These are phyloP conservation scores for Cossypha niveicapilla DNA, from an alignment of 2,797 vertebrate species.

Conservation along the genomic window DNA sequence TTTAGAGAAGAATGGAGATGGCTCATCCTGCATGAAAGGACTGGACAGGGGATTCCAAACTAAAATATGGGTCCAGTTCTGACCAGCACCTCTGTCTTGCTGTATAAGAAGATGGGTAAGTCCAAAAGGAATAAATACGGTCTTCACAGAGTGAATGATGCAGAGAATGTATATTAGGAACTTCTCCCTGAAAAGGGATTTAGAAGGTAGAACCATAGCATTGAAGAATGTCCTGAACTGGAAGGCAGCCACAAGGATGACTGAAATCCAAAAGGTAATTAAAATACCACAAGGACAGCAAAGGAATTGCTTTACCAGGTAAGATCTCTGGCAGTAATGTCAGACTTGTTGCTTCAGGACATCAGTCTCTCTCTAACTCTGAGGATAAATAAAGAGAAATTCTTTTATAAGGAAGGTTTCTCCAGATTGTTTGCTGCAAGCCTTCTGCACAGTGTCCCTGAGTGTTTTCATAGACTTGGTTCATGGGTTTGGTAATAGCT, in stretches of 20 bases:
- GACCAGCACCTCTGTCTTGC: accelerated
- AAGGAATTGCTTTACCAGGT: neutral
- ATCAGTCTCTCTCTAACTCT: neutral
- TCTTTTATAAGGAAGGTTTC: neutral
- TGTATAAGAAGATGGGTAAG: neutral
- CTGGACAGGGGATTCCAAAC: neutral
- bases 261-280: neutral
- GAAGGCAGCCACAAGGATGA: neutral
- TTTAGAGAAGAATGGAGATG: neutral
- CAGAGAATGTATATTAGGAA: neutral
- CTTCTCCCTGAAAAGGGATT: neutral
- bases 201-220: neutral
- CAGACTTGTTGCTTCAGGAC: neutral
- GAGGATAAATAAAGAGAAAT: neutral
- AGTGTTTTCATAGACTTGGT: neutral
- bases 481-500: neutral
- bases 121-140: neutral
- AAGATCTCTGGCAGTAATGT: neutral
- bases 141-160: neutral
- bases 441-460: neutral
- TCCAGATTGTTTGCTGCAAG: neutral
- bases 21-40: accelerated
- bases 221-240: neutral
- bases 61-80: neutral
- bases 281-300: neutral